phyloP scores from a whole-genome alignment of 2,113 vertebrate genomes.

The Rostratula benghalensis region DNA sequence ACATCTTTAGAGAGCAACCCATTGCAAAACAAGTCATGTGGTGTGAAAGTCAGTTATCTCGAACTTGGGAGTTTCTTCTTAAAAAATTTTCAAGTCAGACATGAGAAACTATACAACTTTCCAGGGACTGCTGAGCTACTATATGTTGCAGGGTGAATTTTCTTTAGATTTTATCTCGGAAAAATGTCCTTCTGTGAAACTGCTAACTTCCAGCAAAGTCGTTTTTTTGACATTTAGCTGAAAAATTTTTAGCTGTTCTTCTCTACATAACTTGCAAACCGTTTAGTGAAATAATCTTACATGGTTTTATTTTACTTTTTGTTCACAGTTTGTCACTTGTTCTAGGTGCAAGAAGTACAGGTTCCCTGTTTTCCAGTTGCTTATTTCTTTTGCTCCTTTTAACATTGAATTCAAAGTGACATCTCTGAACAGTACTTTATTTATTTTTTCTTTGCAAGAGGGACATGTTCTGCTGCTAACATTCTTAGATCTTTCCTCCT shows the following conservation, averaged over 20 bases:
- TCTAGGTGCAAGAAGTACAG: neutral
- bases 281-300: neutral
- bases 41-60: neutral
- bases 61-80: neutral
- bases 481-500: neutral
- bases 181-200: neutral
- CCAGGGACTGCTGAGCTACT: neutral
- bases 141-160: neutral
- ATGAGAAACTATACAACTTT: neutral
- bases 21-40: neutral
- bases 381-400: neutral
- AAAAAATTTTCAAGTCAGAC: neutral
- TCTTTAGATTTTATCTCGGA: neutral
- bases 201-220: neutral
- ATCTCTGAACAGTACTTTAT: neutral
- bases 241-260: constrained; percentile 3
- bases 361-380: neutral
- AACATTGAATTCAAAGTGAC: neutral
- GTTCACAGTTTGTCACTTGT: neutral
- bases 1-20: neutral
- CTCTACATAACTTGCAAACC: neutral
- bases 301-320: neutral
- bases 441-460: neutral
- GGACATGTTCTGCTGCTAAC: neutral
- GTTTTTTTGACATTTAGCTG: neutral